phyloP scores from a whole-genome alignment of 2,113 vertebrate species.

The Alligator sinensis region DNA sequence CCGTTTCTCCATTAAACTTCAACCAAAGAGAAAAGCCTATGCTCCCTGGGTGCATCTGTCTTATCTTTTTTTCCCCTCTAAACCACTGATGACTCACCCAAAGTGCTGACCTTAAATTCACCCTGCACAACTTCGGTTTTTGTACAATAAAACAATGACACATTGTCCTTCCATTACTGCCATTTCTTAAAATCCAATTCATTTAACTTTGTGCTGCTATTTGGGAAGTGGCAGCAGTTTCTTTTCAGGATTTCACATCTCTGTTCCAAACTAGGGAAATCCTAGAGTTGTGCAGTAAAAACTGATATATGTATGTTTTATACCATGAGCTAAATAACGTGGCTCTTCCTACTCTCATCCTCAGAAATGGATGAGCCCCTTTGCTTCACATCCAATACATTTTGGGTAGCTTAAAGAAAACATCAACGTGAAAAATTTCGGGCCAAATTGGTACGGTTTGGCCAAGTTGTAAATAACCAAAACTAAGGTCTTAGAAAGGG shows the following conservation, averaged over 20 bases:
- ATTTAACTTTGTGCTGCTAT: slow-evolving; percentile 5
- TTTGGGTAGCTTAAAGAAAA: too few species aligned
- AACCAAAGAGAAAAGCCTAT: slow-evolving; percentile 71
- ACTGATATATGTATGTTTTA: background rate
- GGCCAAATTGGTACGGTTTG: slow-evolving; percentile 38
- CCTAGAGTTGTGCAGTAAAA: background rate
- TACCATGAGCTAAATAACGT: background rate
- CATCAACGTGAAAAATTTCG: slow-evolving; percentile 55
- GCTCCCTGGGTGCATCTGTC: slow-evolving; percentile 66
- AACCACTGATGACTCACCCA: slow-evolving; percentile 46
- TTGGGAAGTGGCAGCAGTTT: background rate
- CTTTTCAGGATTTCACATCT: background rate
- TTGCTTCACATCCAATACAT: background rate
- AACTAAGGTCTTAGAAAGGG: background rate
- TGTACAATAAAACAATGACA: slow-evolving; percentile 21
- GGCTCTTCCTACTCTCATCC: background rate
- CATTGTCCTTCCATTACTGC: slow-evolving; percentile 38
- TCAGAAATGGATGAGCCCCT: background rate
- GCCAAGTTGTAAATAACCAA: slow-evolving; percentile 47
- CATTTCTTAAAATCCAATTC: slow-evolving; percentile 17
- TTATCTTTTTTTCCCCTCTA: slow-evolving; percentile 46
- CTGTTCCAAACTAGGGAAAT: background rate
- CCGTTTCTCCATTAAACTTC: slow-evolving; percentile 75
- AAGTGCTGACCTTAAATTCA: slow-evolving; percentile 65
- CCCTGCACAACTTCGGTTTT: slow-evolving; percentile 48